Conservation (phyloP, 2,888 invertebrate species). For the Coleophora flavipennella region DNA sequence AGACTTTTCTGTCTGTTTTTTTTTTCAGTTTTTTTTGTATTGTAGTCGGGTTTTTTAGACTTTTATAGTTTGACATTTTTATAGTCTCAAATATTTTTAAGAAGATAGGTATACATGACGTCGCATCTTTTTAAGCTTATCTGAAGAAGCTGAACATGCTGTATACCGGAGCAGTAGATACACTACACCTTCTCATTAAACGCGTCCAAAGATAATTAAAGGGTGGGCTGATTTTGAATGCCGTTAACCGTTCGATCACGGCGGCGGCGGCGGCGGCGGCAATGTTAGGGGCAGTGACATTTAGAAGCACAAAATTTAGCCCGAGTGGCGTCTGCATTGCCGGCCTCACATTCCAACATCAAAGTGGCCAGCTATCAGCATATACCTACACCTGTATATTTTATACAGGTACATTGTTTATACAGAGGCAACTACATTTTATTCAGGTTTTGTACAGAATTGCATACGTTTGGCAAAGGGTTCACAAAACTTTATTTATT, state of each 20-base stretch:
- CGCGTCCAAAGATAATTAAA: conserved; percentile 35
- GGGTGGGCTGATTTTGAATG: conserved; percentile 37
- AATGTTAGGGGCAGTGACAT: conserved; percentile 48
- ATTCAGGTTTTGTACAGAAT: too few relatives aligned
- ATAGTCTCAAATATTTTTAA: too few relatives aligned
- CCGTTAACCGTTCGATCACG: conserved; percentile 55
- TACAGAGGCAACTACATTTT: too few relatives aligned
- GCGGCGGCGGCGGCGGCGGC: conserved; percentile 22
- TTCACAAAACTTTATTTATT: too few relatives aligned
- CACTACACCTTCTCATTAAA: conserved; percentile 22
- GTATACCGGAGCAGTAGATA: background rate
- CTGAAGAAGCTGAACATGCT: background rate
- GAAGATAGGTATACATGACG: too few relatives aligned
- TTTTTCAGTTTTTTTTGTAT: too few relatives aligned
- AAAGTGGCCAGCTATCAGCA: conserved; percentile 37
- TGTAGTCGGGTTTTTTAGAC: too few relatives aligned
- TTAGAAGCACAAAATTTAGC: conserved; percentile 47
- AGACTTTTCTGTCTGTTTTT: too few relatives aligned
- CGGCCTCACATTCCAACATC: conserved; percentile 35
- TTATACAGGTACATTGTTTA: too few relatives aligned
- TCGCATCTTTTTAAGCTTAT: background rate
- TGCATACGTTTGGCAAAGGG: too few relatives aligned
- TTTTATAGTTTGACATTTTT: too few relatives aligned
- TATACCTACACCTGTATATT: too few relatives aligned
- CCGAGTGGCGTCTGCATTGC: conserved; percentile 30